Base-by-base conservation (phyloP, 2,797 vertebrate species). In the Neoniphon sammara region DNA sequence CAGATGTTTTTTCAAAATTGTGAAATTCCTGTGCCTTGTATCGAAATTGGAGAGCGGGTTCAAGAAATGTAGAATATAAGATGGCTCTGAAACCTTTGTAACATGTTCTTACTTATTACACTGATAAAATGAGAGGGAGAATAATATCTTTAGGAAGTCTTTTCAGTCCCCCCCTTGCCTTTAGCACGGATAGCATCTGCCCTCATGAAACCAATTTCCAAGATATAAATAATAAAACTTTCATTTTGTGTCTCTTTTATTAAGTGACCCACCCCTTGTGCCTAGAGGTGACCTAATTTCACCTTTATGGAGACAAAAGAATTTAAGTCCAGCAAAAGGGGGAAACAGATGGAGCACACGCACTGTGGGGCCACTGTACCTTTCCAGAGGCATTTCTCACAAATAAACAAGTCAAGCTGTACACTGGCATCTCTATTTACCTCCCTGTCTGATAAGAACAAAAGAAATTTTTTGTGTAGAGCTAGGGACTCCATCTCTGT, bases 211-310 rank as follows among this genome's bases (percentile, higher is more conserved):
- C 89, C 92, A 93, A 93, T 94, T 94, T 93, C 88, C 75, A 83
- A 81, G 81, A 91, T 93, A 94, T 94, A 92, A 94, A 94, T 95
- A 93, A 94, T 93, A 91, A 90, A 94, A 92, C 81, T 93, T 93
- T 91, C 86, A 93, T 93, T 93, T 92, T 86, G 67, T 87, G 84
- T 91, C 66, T 73, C 88, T 85, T 92, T 92, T 93, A 93, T 93
- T 91, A 91, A 78, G 70, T 91, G 92, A 91, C 89, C 86, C 81
- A 76, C 77, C 85, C 73, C 31, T 34, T 57, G 59, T 71, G 75
- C 89, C 87, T 71, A 67, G 71, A 85, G 78, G 83, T 89, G 83
- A 90, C 89, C 87, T 77, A 82, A 85, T 87, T 91, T 87, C 82
- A 84, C 65, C 49, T 88, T 27, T 72, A 74, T 18, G 66, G 60